Evolutionary conservation across 2,797 vertebrate species (phyloP), one percentile per base, ranked within the genome.

Genomic region (Macrochelys suwanniensis): DNA sequence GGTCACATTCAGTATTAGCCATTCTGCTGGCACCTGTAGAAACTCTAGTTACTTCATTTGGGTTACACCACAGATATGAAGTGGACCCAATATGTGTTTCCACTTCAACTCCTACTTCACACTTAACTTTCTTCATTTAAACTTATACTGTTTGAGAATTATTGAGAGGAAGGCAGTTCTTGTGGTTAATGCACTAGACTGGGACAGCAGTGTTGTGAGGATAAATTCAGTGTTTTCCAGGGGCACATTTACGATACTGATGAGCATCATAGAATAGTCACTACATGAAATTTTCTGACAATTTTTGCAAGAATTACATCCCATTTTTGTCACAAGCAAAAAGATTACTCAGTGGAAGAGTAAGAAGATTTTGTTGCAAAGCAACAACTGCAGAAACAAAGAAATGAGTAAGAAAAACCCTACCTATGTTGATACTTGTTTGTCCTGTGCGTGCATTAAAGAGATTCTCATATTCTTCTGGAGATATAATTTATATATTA

Each of bases 81-180:
- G 21, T 71, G 9, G 68, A 81, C 23, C 71, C 80, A 84, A 59
- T 90, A 80, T 89, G 53, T 93, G 95, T 94, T 94, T 94, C 80
- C 88, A 91, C 68, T 45, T 86, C 42, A 42, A 42, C 21, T 42
- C 37, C 37, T 71, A 84, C 31, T 37, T 82, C 16, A 89, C 31
- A 87, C 8, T 96, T 94, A 89, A 89, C 53, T 89, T 85, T 90
- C 94, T 96, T 95, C 89, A 84, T 92, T 97, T 84, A 96, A 89
- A 84, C 84, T 91, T 89, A 92, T 92, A 68, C 87, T 85, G 26
- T 79, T 90, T 91, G n/a, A 93, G 83, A 91, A 77, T 84, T 68
- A n/a, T 19, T 68, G 33, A 37, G 61, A n/a, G 16, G 61, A n/a
- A 37, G 61, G 33, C 33, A 10, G 33, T 17, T 68, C 16, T 37